Evolutionary conservation across 2,888 invertebrate species (phyloP).

Genomic region (Athrips mouffetella): DNA sequence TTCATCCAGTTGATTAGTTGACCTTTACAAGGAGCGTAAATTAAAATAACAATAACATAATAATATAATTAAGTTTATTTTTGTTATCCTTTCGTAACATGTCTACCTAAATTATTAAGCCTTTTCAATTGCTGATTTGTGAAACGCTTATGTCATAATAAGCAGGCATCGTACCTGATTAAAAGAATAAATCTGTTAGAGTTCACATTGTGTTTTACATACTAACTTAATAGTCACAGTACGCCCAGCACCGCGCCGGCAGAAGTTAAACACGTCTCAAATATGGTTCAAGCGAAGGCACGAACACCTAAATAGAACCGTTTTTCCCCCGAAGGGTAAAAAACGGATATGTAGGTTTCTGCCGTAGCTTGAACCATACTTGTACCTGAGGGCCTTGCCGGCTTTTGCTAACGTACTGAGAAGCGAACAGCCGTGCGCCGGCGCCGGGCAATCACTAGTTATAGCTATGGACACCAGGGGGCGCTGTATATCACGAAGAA

Average conservation of each 20-base stretch:
- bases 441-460: not conserved
- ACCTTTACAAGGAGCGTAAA: not conserved
- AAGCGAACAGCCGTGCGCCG: not conserved
- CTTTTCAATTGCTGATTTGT: not conserved
- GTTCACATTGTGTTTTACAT: not conserved
- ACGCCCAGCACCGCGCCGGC: conserved; percentile 16
- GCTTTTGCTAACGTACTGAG: conserved; percentile 19
- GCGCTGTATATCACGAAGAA: not conserved
- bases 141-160: not conserved
- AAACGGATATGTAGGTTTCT: conserved; percentile 22
- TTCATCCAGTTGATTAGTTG: not conserved
- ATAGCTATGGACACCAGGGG: not conserved
- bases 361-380: conserved; percentile 21
- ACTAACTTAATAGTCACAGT: not conserved
- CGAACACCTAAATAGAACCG: conserved; percentile 20
- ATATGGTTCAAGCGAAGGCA: conserved; percentile 20
- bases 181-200: not conserved
- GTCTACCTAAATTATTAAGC: too few relatives aligned
- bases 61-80: not conserved
- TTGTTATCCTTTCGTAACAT: not conserved
- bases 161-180: not conserved
- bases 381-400: conserved; percentile 22
- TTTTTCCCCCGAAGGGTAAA: conserved; percentile 20
- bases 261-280: conserved; percentile 18
- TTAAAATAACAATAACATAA: too few relatives aligned